Evolutionary conservation across 2,113 vertebrate species (phyloP).

Genomic region (Pseudopipra pipra): DNA sequence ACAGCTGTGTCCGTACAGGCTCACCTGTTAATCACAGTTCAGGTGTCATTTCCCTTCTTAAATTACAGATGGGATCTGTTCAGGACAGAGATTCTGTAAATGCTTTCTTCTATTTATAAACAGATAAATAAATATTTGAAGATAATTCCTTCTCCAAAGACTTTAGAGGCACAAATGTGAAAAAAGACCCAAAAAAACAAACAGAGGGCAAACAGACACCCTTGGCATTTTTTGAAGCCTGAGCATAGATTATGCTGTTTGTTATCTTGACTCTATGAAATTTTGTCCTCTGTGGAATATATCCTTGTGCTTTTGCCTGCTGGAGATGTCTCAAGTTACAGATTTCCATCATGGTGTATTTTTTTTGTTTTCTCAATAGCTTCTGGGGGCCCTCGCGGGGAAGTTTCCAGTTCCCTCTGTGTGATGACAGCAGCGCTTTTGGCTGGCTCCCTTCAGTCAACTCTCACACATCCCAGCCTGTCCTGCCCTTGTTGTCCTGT

Average conservation of each 20-base stretch:
- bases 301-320: background rate
- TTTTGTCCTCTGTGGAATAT: background rate
- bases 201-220: background rate
- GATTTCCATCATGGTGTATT: background rate
- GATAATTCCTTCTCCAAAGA: background rate
- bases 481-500: background rate
- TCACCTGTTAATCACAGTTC: background rate
- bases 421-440: background rate
- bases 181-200: background rate
- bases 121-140: background rate
- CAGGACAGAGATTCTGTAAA: background rate
- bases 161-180: background rate
- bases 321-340: slow-evolving; percentile 17
- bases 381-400: background rate
- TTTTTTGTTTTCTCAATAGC: background rate
- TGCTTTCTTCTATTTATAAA: background rate
- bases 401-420: background rate
- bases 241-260: background rate
- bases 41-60: background rate
- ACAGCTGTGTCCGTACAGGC: background rate
- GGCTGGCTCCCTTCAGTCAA: background rate
- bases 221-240: background rate
- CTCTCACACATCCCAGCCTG: background rate
- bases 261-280: background rate
- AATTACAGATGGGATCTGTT: background rate